Percentiles rank a stretch among this genome's conserved stretches.
Evolutionary conservation across 2,888 invertebrate species (phyloP).

Genomic region (Pogonocherus hispidulus): DNA sequence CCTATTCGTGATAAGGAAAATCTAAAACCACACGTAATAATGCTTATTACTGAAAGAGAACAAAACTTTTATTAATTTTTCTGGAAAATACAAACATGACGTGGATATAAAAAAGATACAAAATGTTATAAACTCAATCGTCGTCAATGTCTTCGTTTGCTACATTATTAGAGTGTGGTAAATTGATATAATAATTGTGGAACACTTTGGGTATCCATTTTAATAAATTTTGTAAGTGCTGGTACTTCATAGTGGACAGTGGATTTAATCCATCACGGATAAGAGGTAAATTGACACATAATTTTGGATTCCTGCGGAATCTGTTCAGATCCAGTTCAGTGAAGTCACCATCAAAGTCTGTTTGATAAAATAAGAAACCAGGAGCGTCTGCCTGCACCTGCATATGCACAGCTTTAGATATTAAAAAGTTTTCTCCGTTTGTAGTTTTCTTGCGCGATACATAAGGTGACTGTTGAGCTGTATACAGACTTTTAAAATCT

Average conservation of each 20-base stretch:
- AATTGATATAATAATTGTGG: constrained; percentile 35
- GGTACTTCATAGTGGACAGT: constrained; percentile 26
- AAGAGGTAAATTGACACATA: constrained; percentile 18
- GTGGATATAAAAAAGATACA: background rate
- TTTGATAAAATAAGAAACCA: constrained; percentile 31
- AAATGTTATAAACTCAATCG: background rate
- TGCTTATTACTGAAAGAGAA: background rate
- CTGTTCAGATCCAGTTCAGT: constrained; percentile 14
- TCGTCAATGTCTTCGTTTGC: background rate
- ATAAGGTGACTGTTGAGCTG: constrained; percentile 15
- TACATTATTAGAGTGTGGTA: constrained; percentile 19
- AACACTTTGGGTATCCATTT: constrained; percentile 33
- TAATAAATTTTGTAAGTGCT: constrained; percentile 31
- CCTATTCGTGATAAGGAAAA: background rate
- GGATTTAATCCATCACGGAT: constrained; percentile 29
- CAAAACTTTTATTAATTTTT: background rate
- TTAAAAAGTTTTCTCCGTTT: constrained; percentile 33
- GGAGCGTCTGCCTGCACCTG: constrained; percentile 26
- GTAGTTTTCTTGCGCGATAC: constrained; percentile 20
- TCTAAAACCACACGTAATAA: background rate
- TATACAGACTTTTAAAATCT: constrained; percentile 33
- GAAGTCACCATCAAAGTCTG: constrained; percentile 23
- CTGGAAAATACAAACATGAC: background rate
- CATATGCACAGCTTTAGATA: constrained; percentile 36
- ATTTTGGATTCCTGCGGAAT: constrained; percentile 1